Evolutionary conservation across 2,797 vertebrate species (phyloP), one percentile per base, ranked within the genome.

Genomic region (Urophycis tenuis): DNA sequence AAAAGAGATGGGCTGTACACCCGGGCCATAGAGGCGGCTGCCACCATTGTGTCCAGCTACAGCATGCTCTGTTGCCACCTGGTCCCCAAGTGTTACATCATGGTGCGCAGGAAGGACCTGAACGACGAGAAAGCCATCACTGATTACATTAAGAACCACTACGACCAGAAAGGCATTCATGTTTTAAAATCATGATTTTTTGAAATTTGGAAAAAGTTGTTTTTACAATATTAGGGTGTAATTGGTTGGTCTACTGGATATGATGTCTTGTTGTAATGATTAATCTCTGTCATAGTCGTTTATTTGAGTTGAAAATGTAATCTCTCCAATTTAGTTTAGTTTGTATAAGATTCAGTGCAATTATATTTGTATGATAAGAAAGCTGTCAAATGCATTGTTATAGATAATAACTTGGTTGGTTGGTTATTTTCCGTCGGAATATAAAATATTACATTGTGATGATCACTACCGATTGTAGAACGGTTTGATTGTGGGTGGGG

Each of bases 41-140:
- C 89, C n/a, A 87, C 92, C 32, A 71, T 91, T 14, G 80, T 90
- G 31, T 91, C 85, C 1, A 80, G 82, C 82, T 90, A 87, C 83
- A 91, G 89, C 76, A 80, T 93, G 64, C 84, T 92, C 0, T n/a
- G 76, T 31, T 91, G 87, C 73, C 91, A 93, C 79, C 83, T 92
- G 78, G 87, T 84, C 11, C 90, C 91, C 1, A 91, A 91, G 74
- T 89, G 84, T 77, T 90, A 90, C 79, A 89, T 91, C 6, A 90
- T 91, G 75, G 1, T 91, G 33, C 90, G 90, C 72, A 87, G 33
- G 74, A 90, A 88, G 74, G 87, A 90, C 80, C 72, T 90, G 0
- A 92, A 92, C 32, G 81, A 89, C 35, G 71, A 87, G 79, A 86
- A 1, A 0, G 87, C 81, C 76, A 88, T 92, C 3, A 60, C 81